Percentiles rank a stretch among this genome's conserved stretches.
Evolutionary conservation across 2,797 vertebrate genomes (phyloP).

Genomic region (Rhodeus uyekii): DNA sequence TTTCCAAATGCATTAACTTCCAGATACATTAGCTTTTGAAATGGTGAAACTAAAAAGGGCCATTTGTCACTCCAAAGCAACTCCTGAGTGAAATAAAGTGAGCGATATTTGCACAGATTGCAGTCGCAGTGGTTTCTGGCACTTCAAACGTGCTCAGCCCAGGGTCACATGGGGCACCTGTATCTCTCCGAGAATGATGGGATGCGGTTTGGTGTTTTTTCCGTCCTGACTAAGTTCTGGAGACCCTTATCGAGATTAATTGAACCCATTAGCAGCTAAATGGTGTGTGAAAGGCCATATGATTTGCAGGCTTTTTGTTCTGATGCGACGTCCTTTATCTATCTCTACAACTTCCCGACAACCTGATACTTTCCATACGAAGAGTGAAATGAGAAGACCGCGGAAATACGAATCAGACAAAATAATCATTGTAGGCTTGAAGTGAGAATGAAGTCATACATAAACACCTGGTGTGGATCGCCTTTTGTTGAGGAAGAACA

Average conservation of each 20-base stretch:
- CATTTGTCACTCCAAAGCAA: slow-evolving; percentile 74
- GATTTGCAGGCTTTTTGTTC: slow-evolving; percentile 53
- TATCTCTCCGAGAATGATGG: slow-evolving; percentile 46
- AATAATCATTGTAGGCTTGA: slow-evolving; percentile 1
- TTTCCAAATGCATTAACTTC: slow-evolving; percentile 62
- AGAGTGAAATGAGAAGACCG: slow-evolving; percentile 22
- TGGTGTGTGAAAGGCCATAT: slow-evolving; percentile 52
- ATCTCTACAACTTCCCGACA: slow-evolving; percentile 45
- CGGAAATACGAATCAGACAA: slow-evolving; percentile 27
- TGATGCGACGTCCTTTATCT: slow-evolving; percentile 52
- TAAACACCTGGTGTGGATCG: slow-evolving; percentile 26
- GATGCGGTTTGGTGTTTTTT: slow-evolving; percentile 22
- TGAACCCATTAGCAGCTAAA: slow-evolving; percentile 57
- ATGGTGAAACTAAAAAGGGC: slow-evolving; percentile 68
- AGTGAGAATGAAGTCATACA: slow-evolving; percentile 4
- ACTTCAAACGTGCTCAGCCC: slow-evolving; percentile 59
- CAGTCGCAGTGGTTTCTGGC: slow-evolving; percentile 62
- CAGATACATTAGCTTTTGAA: slow-evolving; percentile 72
- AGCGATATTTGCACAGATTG: slow-evolving; percentile 68
- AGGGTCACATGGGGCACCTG: slow-evolving; percentile 55
- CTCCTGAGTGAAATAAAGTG: slow-evolving; percentile 57
- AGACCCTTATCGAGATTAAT: slow-evolving; percentile 56
- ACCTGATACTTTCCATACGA: slow-evolving; percentile 38
- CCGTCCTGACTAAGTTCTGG: slow-evolving; percentile 44
- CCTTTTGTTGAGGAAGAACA: slow-evolving; percentile 8